Base-by-base conservation (phyloP, 1,140 invertebrate species). In the Formica selysi region DNA sequence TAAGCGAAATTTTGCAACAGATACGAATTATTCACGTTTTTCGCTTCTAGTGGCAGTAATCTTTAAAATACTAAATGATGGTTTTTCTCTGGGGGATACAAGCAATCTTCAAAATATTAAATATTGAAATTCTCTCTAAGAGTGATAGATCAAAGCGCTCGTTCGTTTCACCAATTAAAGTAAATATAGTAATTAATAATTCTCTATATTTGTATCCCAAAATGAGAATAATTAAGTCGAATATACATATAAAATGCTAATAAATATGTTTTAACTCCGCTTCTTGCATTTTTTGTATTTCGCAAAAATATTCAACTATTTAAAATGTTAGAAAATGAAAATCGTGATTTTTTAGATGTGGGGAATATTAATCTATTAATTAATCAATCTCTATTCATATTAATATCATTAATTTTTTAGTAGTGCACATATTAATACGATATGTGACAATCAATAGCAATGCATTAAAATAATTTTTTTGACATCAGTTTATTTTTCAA, bases 11-110 rank as follows among this genome's bases (percentile, higher is more conserved):
- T 83, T 38, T 36, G 44, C 26, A 61, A 36, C 64, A 26, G 38
- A 71, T 38, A 19, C 65, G 16, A 61, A 83, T 83, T 74, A 83
- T 83, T 83, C 54, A 83, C 2, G 36, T 61, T n/a, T 59, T 62
- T 61, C 67, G 10, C 44, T 44, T 81, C 11, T 32, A 10, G 26
- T 44, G n/a, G 7, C 41, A 80, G 16, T 57, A 65, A 70, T 68
- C 48, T 41, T 54, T 70, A 70, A 79, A 44, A 38, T 51, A 79
- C 3, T 59, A 51, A 51, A 3, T 51, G 48, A 51, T 51, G 48
- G 13, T 4, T 51, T 19, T 6, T 19, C 48, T 51, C 48, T 13
- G 16, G 48, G 5, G 48, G 5, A 16, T 51, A 51, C 16, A 51
- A 80, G 16, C 62, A 48, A 70, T 68, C 48, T 41, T 38, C 54